A percentile compares a stretch with the other conserved stretches of the same genome.
phyloP scores from a whole-genome alignment of 2,888 invertebrate species.

The Drosophila pseudotalamancana region DNA sequence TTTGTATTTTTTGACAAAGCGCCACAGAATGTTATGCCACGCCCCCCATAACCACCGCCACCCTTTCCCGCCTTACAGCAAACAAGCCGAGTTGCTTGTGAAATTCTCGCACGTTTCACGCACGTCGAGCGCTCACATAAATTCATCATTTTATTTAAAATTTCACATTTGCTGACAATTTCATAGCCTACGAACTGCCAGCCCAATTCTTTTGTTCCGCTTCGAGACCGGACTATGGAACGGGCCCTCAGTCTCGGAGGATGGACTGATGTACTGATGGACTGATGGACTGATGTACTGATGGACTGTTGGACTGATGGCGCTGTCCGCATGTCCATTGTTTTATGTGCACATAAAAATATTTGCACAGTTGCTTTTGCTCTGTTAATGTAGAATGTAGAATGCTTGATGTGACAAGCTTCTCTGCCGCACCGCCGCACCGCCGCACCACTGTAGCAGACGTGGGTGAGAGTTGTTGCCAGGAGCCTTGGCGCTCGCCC shows the following conservation, averaged over 20 bases:
- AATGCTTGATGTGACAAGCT: conserved; percentile 40
- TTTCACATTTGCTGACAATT: conserved; percentile 77
- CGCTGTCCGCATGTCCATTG: conserved; percentile 46
- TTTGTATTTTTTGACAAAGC: conserved; percentile 26
- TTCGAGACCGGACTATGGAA: conserved; percentile 16
- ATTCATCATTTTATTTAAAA: conserved; percentile 77
- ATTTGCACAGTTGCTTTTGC: conserved; percentile 68
- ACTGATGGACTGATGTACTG: conserved; percentile 9
- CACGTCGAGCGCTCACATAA: conserved; percentile 55
- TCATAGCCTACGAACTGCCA: conserved; percentile 63
- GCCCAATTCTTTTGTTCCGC: conserved; percentile 50
- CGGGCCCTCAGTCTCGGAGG: conserved; percentile 6
- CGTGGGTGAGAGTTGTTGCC: conserved; percentile 66
- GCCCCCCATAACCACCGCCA: conserved; percentile 16
- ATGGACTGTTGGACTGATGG: conserved; percentile 1
- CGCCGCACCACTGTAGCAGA: conserved; percentile 1
- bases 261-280: too few species aligned
- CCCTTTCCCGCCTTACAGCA: conserved; percentile 16
- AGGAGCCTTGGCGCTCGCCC: conserved; percentile 62
- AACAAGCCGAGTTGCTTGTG: conserved; percentile 37
- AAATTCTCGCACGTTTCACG: conserved; percentile 72
- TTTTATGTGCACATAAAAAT: conserved; percentile 62
- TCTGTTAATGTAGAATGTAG: conserved; percentile 53
- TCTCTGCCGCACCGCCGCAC: neutral
- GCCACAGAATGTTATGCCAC: neutral